Conservation (phyloP, 2,113 vertebrate species). For the Progne subis region DNA sequence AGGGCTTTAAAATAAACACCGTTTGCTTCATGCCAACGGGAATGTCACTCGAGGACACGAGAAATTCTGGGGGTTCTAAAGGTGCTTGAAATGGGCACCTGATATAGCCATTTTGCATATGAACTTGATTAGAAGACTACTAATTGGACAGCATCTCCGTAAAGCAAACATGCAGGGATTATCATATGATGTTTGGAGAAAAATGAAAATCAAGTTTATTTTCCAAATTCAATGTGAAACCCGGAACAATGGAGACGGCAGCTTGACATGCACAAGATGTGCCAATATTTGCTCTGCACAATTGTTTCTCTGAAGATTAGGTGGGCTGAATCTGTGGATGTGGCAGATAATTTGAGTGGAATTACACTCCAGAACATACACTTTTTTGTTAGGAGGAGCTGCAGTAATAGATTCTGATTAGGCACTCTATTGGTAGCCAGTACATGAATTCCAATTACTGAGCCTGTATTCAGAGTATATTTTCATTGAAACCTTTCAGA, state of each 20-base stretch:
- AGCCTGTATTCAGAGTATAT: not conserved
- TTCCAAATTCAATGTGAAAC: not conserved
- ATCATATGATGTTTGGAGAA: not conserved
- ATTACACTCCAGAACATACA: not conserved
- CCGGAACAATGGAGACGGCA: not conserved
- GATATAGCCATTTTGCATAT: not conserved
- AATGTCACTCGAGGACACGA: not conserved
- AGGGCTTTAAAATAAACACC: not conserved
- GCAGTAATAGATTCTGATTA: conserved; percentile 5
- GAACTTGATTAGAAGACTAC: not conserved
- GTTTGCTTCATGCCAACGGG: not conserved
- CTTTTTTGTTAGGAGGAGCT: not conserved
- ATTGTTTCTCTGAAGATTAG: not conserved
- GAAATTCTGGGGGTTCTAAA: not conserved
- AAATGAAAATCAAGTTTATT: not conserved
- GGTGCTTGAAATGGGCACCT: not conserved
- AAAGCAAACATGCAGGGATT: not conserved
- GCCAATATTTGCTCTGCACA: conserved; percentile 8
- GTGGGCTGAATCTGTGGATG: not conserved
- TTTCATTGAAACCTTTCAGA: conserved; percentile 5
- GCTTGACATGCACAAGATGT: not conserved
- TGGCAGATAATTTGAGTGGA: not conserved
- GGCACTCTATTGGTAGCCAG: not conserved
- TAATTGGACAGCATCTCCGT: not conserved
- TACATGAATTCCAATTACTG: not conserved